Evolutionary conservation across 2,888 invertebrate species (phyloP).

Genomic region (Caenorhabditis angaria): DNA sequence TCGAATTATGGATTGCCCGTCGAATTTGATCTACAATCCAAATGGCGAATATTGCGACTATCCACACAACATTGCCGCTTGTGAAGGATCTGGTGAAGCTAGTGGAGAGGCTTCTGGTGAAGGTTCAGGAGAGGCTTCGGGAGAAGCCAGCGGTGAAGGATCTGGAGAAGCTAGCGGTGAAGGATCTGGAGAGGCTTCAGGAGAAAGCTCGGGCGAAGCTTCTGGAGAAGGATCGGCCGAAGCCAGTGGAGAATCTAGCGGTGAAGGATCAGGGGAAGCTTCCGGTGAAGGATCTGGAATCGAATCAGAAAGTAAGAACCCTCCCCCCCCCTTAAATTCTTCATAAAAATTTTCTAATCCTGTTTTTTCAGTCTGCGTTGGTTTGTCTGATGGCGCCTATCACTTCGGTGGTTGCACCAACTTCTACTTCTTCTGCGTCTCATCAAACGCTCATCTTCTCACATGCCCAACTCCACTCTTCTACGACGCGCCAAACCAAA

Average conservation of each 20-base stretch:
- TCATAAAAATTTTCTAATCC: neutral
- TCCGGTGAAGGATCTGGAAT: conserved; percentile 25
- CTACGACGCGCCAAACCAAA: conserved; percentile 24
- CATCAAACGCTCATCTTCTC: conserved; percentile 23
- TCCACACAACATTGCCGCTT: conserved; percentile 26
- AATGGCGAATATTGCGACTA: conserved; percentile 30
- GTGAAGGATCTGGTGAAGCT: conserved; percentile 19
- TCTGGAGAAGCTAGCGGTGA: conserved; percentile 26
- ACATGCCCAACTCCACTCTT: conserved; percentile 37
- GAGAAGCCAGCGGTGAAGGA: conserved; percentile 21
- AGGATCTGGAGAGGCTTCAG: conserved; percentile 20
- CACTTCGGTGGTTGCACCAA: conserved; percentile 28
- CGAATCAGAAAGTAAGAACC: neutral
- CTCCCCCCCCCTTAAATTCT: neutral
- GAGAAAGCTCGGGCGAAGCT: conserved; percentile 24
- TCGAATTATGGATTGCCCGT: conserved; percentile 41
- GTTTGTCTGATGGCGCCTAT: conserved; percentile 27
- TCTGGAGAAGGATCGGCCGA: conserved; percentile 21
- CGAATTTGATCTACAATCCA: conserved; percentile 31
- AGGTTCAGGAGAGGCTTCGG: conserved; percentile 18
- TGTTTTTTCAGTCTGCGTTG: conserved; percentile 28
- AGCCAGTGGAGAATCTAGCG: conserved; percentile 17
- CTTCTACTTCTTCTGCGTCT: conserved; percentile 35
- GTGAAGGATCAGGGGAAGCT: conserved; percentile 21
- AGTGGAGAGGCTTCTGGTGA: conserved; percentile 27